A percentile compares a stretch with the other conserved stretches of the same genome.
phyloP scores from a whole-genome alignment of 2,797 vertebrate species.

The Heterohyrax brucei region DNA sequence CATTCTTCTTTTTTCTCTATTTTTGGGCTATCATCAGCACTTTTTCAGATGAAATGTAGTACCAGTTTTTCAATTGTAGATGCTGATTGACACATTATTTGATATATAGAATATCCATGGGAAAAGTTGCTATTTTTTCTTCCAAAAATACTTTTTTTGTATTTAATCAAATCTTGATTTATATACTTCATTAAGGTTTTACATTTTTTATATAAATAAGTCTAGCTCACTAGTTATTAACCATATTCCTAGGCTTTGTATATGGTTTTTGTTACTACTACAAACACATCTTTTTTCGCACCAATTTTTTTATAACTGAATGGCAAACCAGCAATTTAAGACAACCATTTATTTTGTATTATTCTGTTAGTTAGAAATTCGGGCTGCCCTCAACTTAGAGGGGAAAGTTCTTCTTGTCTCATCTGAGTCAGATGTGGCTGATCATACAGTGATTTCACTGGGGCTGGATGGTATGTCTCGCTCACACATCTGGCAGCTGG shows the following conservation, averaged over 20 bases:
- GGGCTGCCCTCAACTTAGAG: neutral
- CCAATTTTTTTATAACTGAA: neutral
- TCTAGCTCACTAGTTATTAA: neutral
- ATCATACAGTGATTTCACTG: neutral
- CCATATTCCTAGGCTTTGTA: neutral
- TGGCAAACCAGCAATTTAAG: neutral
- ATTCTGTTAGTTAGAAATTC: neutral
- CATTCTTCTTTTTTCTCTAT: neutral
- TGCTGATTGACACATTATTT: neutral
- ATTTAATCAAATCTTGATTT: neutral
- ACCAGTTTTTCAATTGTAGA: neutral
- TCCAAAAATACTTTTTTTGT: neutral
- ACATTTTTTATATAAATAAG: neutral
- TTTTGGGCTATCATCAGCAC: neutral
- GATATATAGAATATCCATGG: neutral
- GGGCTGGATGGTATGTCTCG: neutral
- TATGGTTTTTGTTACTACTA: neutral
- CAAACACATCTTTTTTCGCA: neutral
- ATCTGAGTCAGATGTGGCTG: neutral
- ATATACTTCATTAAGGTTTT: neutral
- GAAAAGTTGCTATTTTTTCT: neutral
- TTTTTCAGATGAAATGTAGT: neutral
- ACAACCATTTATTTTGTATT: slow-evolving; percentile 1
- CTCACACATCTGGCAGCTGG: neutral
- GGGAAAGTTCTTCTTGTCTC: neutral